Evolutionary conservation across 2,888 invertebrate genomes (phyloP).

Genomic region (Falcaria lacertinaria): DNA sequence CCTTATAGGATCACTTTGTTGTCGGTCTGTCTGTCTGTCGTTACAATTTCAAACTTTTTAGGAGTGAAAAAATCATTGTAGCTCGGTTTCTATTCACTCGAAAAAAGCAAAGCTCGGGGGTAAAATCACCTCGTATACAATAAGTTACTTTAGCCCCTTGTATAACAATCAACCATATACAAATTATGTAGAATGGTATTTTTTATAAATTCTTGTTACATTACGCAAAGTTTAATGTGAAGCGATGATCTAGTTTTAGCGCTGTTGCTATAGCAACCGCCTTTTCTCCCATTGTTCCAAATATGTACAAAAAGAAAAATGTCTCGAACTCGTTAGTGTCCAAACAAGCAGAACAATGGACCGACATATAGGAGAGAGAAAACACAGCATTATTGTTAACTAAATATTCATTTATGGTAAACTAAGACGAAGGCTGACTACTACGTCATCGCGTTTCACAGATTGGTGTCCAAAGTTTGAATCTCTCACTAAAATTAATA

Average conservation of each 20-base stretch:
- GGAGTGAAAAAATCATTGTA: too few relatives aligned
- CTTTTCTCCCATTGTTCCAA: slow-evolving; percentile 6
- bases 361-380: slow-evolving; percentile 23
- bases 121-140: too few relatives aligned
- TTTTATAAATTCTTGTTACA: neutral
- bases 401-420: slow-evolving; percentile 54
- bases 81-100: too few relatives aligned
- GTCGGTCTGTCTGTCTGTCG: too few relatives aligned
- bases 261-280: neutral
- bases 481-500: slow-evolving; percentile 3
- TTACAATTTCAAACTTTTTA: too few relatives aligned
- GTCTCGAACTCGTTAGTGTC: slow-evolving; percentile 18
- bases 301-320: slow-evolving; percentile 20
- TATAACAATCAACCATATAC: too few relatives aligned
- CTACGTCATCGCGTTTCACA: slow-evolving; percentile 35
- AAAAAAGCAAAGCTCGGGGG: too few relatives aligned
- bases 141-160: too few relatives aligned
- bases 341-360: slow-evolving; percentile 26
- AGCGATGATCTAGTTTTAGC: neutral
- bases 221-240: neutral
- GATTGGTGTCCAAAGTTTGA: slow-evolving; percentile 31
- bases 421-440: slow-evolving; percentile 42
- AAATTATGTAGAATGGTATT: too few relatives aligned
- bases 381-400: slow-evolving; percentile 33
- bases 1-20: too few relatives aligned